phyloP scores from a whole-genome alignment of 2,888 invertebrate genomes.

The Mongoloraphidia duomilia region DNA sequence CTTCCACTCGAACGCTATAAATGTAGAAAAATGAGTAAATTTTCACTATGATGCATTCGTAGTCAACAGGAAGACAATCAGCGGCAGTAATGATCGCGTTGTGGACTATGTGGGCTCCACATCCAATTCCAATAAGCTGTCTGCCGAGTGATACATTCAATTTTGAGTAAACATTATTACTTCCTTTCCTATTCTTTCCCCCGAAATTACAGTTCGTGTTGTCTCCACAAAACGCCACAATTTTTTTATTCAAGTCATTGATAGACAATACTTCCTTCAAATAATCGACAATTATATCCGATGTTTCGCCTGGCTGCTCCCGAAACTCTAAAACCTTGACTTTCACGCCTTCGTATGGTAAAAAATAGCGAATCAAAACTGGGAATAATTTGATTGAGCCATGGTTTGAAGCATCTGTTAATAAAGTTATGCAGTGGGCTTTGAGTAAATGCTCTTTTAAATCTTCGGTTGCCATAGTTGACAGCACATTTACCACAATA shows the following conservation, averaged over 20 bases:
- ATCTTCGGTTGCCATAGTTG: slow-evolving; percentile 10
- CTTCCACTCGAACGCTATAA: slow-evolving; percentile 16
- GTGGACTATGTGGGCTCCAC: slow-evolving; percentile 16
- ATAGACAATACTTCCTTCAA: slow-evolving; percentile 9
- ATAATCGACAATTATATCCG: slow-evolving; percentile 16
- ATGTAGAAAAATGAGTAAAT: slow-evolving; percentile 17
- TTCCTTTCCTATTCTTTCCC: slow-evolving; percentile 11
- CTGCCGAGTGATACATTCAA: slow-evolving; percentile 8
- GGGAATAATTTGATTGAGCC: slow-evolving; percentile 8
- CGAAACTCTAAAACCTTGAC: slow-evolving; percentile 15
- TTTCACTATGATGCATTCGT: slow-evolving; percentile 15
- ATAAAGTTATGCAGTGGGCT: slow-evolving; percentile 12
- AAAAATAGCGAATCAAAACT: slow-evolving; percentile 3
- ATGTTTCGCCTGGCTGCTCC: slow-evolving; percentile 17
- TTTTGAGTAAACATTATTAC: slow-evolving; percentile 14
- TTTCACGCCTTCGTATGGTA: slow-evolving; percentile 13
- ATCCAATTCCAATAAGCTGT: slow-evolving; percentile 14
- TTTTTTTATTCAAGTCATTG: slow-evolving; percentile 13
- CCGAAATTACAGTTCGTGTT: slow-evolving; percentile 18
- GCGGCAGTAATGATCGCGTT: slow-evolving; percentile 11
- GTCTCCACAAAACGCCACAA: slow-evolving; percentile 14
- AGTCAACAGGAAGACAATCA: slow-evolving; percentile 16
- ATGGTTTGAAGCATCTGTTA: slow-evolving; percentile 10
- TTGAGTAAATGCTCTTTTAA: slow-evolving; percentile 13
- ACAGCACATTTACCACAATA: slow-evolving; percentile 10